These are phyloP conservation scores for Indri indri DNA, from an alignment of 2,113 vertebrate species.

Conservation along the genomic window DNA sequence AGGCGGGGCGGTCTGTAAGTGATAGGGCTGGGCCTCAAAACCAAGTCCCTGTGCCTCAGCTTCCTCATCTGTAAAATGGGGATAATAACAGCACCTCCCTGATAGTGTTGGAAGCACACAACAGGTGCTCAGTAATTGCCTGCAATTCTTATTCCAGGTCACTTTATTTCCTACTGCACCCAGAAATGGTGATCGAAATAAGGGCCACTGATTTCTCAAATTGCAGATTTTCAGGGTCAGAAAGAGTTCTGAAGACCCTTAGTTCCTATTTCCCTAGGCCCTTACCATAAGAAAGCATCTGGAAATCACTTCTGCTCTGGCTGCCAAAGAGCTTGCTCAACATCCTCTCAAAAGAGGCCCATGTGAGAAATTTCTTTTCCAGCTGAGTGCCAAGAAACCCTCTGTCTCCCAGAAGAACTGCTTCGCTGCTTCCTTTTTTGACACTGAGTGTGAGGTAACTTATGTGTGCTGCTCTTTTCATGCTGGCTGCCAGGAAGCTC, in stretches of 20 bases:
- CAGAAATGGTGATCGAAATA: neutral
- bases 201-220: neutral
- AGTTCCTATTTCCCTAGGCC: neutral
- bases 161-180: neutral
- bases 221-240: neutral
- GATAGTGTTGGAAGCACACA: accelerated
- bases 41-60: neutral
- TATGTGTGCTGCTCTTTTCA: neutral
- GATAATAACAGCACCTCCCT: too few relatives aligned
- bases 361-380: neutral
- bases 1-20: neutral
- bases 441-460: neutral
- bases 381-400: neutral
- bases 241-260: neutral
- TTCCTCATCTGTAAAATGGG: neutral
- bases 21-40: neutral
- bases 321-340: slow-evolving; percentile 41
- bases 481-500: slow-evolving; percentile 48
- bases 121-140: neutral
- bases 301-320: slow-evolving; percentile 32
- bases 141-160: neutral
- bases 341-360: neutral
- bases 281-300: neutral
- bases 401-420: neutral
- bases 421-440: neutral